Percentiles rank a stretch among this genome's conserved stretches.
These are phyloP conservation scores for Tetragonula clypearis DNA, from an alignment of 1,140 invertebrate genomes.

Conservation along the genomic window DNA sequence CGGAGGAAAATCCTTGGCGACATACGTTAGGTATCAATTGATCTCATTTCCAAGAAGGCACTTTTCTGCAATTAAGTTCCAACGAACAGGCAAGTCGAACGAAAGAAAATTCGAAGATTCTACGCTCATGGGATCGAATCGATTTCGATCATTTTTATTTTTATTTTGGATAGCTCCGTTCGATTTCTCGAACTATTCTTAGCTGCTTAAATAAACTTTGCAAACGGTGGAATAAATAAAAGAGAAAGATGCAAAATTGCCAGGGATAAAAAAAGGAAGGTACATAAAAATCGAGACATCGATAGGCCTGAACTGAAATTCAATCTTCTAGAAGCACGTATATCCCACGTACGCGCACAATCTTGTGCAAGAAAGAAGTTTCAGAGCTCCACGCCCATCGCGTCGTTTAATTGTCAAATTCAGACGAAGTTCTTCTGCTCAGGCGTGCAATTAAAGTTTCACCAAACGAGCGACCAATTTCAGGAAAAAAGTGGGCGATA, in stretches of 20 bases:
- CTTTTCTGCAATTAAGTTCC: neutral
- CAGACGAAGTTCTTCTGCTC: neutral
- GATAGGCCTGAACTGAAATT: constrained; percentile 35
- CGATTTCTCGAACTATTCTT: constrained; percentile 9
- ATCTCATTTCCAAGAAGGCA: neutral
- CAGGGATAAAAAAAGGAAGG: constrained; percentile 34
- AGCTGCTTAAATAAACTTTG: constrained; percentile 25
- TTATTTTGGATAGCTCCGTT: neutral
- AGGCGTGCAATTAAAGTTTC: neutral
- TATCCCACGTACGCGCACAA: constrained; percentile 6
- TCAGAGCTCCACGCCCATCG: neutral
- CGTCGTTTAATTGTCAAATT: too few species aligned
- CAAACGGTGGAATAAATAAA: neutral
- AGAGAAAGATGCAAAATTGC: constrained; percentile 5
- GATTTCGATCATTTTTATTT: neutral
- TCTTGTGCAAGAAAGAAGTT: constrained; percentile 15
- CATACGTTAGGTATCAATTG: neutral
- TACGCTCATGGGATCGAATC: neutral
- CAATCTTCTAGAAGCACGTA: constrained; percentile 49
- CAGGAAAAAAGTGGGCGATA: neutral
- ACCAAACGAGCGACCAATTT: too few species aligned
- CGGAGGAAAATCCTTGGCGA: neutral
- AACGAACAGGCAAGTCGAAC: neutral
- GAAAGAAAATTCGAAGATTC: constrained; percentile 2
- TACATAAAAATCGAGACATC: constrained; percentile 44